Conservation (phyloP, 2,797 vertebrate genomes). For the Octomys mimax region DNA sequence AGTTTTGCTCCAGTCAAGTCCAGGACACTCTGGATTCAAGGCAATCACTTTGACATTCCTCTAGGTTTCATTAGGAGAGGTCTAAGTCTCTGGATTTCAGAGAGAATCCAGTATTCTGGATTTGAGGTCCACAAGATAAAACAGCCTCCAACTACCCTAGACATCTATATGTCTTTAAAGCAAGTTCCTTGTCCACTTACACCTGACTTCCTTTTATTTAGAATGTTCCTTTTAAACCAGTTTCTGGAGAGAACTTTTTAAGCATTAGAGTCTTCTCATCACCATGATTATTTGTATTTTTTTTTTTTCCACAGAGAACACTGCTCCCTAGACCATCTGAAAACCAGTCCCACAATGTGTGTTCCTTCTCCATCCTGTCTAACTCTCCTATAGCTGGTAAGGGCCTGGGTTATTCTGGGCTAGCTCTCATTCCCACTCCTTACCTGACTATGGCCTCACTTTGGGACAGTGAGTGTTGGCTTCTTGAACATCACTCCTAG, state of each 20-base stretch:
- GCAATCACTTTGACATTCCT: background rate
- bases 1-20: background rate
- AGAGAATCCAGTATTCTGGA: background rate
- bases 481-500: background rate
- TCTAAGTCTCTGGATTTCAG: background rate
- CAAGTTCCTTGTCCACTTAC: background rate
- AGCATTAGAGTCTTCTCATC: background rate
- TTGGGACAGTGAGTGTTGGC: background rate
- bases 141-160: background rate
- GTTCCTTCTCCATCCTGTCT: slow-evolving; percentile 98
- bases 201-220: background rate
- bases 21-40: background rate
- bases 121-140: rapidly evolving
- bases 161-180: background rate
- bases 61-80: background rate
- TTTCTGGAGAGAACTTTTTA: background rate
- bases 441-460: background rate
- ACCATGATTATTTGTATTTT: slow-evolving; percentile 18
- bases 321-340: slow-evolving; percentile 97
- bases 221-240: background rate
- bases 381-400: slow-evolving; percentile 97
- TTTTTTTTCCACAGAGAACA: slow-evolving; percentile 91
- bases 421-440: no score
- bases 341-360: slow-evolving; percentile 96
- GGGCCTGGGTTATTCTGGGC: background rate